These are phyloP conservation scores for Cephalophus harveyi DNA, from an alignment of 2,113 vertebrate species.

Conservation along the genomic window DNA sequence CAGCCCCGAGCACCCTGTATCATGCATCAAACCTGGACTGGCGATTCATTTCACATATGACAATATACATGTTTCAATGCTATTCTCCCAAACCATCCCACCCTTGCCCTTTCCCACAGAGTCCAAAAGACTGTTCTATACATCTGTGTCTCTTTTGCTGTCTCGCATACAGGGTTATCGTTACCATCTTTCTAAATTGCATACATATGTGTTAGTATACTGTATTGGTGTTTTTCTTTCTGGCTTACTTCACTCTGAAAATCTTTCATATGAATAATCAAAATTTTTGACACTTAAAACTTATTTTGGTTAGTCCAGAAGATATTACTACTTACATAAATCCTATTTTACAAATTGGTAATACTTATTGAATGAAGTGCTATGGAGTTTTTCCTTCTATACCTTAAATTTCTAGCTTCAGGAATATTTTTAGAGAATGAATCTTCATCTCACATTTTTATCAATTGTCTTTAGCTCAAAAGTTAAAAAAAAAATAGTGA, in stretches of 20 bases:
- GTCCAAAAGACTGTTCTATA: neutral
- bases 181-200: neutral
- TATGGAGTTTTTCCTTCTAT: neutral
- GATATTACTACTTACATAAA: neutral
- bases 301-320: neutral
- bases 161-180: neutral
- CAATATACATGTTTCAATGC: neutral
- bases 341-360: neutral
- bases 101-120: neutral
- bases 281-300: neutral
- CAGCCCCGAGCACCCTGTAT: rapidly evolving
- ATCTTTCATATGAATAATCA: neutral
- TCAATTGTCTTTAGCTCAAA: neutral
- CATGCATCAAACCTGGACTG: neutral
- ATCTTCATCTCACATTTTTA: neutral
- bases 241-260: neutral
- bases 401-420: neutral
- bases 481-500: neutral
- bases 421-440: neutral
- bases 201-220: neutral
- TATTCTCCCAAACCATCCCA: neutral
- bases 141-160: neutral
- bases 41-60: neutral
- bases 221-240: neutral
- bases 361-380: neutral